These are phyloP conservation scores for Trichomycterus rosablanca DNA, from an alignment of 2,113 vertebrate species.

Conservation along the genomic window DNA sequence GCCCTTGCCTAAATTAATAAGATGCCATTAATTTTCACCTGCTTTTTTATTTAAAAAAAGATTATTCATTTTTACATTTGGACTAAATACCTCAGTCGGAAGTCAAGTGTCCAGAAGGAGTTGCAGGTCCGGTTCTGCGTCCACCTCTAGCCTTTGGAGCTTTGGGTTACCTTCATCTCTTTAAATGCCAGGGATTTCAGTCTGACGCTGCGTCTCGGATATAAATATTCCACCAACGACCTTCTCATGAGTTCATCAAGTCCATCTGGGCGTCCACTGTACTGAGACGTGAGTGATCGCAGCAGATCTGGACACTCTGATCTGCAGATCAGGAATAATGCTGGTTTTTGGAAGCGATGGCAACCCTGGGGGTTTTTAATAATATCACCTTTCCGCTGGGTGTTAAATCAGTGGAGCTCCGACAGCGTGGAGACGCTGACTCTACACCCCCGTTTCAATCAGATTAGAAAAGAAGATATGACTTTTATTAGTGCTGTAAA, in stretches of 20 bases:
- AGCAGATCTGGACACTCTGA: conserved; percentile 14
- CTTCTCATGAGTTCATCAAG: conserved; percentile 2
- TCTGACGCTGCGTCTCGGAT: conserved; percentile 31
- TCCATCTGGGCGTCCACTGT: conserved; percentile 13
- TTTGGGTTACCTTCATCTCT: conserved; percentile 24
- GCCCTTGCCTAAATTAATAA: too few species aligned
- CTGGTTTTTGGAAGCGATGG: conserved; percentile 28
- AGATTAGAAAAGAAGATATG: too few species aligned
- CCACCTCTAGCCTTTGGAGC: too few species aligned
- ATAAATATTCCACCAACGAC: conserved; percentile 30
- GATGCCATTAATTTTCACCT: too few species aligned
- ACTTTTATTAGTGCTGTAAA: too few species aligned
- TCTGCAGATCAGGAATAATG: conserved; percentile 19
- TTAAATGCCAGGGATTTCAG: conserved; percentile 39
- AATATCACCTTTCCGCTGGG: conserved; percentile 36
- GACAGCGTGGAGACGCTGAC: too few species aligned
- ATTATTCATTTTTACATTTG: too few species aligned
- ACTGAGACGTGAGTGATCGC: conserved; percentile 23
- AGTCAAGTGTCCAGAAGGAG: too few species aligned
- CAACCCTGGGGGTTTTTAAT: conserved; percentile 32
- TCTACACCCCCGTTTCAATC: too few species aligned
- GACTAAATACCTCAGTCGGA: too few species aligned
- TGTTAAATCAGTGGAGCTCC: conserved; percentile 38
- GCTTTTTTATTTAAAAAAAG: too few species aligned
- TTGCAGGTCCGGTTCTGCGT: too few species aligned